These are phyloP conservation scores for Manis javanica DNA, from an alignment of 2,797 vertebrate species.

Conservation along the genomic window DNA sequence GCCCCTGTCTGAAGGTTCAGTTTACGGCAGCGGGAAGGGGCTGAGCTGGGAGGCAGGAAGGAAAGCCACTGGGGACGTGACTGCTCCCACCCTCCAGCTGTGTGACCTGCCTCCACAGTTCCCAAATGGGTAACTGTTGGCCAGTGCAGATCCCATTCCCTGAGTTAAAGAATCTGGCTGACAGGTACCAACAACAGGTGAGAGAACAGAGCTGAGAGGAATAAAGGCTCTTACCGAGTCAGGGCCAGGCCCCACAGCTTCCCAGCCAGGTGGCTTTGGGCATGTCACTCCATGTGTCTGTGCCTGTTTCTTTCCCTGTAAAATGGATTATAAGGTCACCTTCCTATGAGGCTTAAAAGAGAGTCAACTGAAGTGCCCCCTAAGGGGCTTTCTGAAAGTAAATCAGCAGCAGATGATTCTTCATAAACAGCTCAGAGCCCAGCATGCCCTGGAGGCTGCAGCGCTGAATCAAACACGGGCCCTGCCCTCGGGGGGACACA, in stretches of 20 bases:
- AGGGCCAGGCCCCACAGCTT: background rate
- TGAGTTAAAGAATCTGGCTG: background rate
- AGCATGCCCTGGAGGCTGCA: no score
- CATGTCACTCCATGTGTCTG: background rate
- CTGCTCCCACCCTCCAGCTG: background rate
- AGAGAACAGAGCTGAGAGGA: background rate
- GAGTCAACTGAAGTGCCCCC: background rate
- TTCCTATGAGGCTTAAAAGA: background rate
- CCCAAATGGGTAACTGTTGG: accelerated
- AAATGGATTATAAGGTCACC: background rate
- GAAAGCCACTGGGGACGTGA: accelerated
- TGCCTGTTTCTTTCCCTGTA: background rate
- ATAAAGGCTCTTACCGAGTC: background rate
- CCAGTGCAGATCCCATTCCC: background rate
- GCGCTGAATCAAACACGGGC: background rate
- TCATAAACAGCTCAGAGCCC: background rate
- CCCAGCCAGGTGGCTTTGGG: no score
- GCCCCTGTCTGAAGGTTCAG: background rate
- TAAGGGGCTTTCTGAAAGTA: background rate
- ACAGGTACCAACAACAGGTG: accelerated
- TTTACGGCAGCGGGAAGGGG: background rate
- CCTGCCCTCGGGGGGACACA: background rate
- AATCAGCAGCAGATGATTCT: background rate
- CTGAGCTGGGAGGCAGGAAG: background rate
- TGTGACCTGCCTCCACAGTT: background rate